These are phyloP conservation scores for Drosophila rubida DNA, from an alignment of 2,888 invertebrate species.

Conservation along the genomic window DNA sequence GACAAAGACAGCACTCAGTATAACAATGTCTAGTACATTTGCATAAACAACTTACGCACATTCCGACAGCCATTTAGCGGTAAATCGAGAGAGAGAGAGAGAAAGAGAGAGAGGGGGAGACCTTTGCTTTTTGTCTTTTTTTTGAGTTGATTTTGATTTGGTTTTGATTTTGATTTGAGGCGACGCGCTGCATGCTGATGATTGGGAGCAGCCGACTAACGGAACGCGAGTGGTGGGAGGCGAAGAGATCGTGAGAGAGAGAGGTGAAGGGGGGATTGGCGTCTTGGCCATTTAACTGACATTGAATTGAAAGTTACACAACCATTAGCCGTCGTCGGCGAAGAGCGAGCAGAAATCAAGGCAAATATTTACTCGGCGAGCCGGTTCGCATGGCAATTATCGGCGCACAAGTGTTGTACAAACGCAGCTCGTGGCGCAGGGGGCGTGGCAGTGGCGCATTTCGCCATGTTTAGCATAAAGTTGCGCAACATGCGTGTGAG, in stretches of 20 bases:
- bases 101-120: no score
- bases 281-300: constrained; percentile 61
- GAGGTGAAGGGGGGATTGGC: constrained; percentile 4
- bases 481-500: constrained; percentile 72
- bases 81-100: constrained; percentile 55
- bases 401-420: constrained; percentile 5
- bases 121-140: constrained; percentile 39
- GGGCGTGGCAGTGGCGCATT: constrained; percentile 69
- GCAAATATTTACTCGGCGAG: constrained; percentile 63
- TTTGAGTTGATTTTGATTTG: constrained; percentile 59
- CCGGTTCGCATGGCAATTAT: constrained; percentile 73
- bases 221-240: not conserved
- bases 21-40: constrained; percentile 54
- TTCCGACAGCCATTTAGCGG: constrained; percentile 70
- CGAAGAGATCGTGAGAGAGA: not conserved
- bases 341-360: constrained; percentile 64
- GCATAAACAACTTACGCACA: constrained; percentile 72
- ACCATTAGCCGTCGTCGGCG: constrained; percentile 34
- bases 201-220: constrained; percentile 7
- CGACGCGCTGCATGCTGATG: constrained; percentile 62
- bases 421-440: constrained; percentile 17
- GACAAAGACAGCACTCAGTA: constrained; percentile 18
- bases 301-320: constrained; percentile 79
- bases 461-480: constrained; percentile 76
- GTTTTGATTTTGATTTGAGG: constrained; percentile 65